Base-by-base conservation (phyloP, 2,113 vertebrate genomes). In the Neopipo cinnamomea region DNA sequence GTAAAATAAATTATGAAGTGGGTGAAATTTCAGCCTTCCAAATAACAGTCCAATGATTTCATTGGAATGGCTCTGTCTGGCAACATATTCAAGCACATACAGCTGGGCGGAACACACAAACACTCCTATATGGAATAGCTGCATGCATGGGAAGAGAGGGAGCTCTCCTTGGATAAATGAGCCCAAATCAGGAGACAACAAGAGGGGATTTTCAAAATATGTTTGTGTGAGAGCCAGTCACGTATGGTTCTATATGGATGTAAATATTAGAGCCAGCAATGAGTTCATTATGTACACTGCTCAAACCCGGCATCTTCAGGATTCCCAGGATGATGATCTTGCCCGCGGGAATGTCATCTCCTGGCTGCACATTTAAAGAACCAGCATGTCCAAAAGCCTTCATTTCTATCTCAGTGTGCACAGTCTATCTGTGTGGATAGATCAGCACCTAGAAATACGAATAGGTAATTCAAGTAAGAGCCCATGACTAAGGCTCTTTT, bases 21-120 rank as follows among this genome's bases (percentile, higher is more conserved):
- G 95, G 93, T 94, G 94, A 96, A 95, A 95, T 94, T 96, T 96
- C 93, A 97, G 76, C 83, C 89, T 58, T 91, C 61, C 76, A 88
- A 95, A 95, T 95, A 95, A 91, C 94, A 94, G 91, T 73, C 91
- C 92, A 91, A 6, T 97, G 93, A 96, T 96, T 96, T 96, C 95
- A 93, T 94, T 93, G 88, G 94, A 97, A 96, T 96, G 93, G 67
- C 75, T 93, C 70, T 91, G 71, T 96, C 95, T 96, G 96, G 95
- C 93, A 96, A 70, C 3, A 0, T 39, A 83, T 55, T 88, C 94
- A 86, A 91, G 88, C 75, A 91, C 75, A 93, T 77, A 84, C 85
- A 94, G 93, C 82, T 94, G 93, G 91, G 93, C 79, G 92, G 89
- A 90, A 5, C 79, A 87, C 79, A 92, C 62, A 82, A 65, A 49